Evolutionary conservation across 35 echinoderm and acorn worm genomes (phyloP).

Genomic region (Antedon bifida): DNA sequence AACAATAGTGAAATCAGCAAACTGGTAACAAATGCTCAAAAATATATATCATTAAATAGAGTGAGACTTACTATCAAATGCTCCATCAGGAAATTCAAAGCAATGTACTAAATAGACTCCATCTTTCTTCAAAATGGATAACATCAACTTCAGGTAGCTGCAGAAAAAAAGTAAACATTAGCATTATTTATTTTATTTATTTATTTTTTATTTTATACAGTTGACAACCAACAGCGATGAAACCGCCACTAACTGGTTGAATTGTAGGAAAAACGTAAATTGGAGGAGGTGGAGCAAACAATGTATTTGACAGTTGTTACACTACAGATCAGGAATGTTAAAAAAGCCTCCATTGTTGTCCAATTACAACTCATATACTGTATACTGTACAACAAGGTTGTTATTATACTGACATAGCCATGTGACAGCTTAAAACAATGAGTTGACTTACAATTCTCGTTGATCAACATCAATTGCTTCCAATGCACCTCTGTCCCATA

Average conservation of each 20-base stretch:
- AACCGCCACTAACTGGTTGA: too few relatives aligned
- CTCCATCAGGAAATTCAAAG: neutral
- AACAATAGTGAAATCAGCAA: too few relatives aligned
- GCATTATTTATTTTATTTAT: neutral
- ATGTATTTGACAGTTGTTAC: too few relatives aligned
- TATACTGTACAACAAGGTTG: too few relatives aligned
- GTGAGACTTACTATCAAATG: neutral
- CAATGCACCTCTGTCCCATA: neutral
- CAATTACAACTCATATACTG: too few relatives aligned
- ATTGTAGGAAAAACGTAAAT: too few relatives aligned
- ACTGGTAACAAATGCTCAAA: too few relatives aligned
- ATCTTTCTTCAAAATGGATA: neutral
- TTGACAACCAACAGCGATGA: neutral
- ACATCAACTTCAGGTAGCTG: neutral
- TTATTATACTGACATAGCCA: neutral
- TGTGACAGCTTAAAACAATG: neutral
- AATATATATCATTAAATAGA: too few relatives aligned
- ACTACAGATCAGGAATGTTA: too few relatives aligned
- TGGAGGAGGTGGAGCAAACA: too few relatives aligned
- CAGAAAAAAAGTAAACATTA: neutral
- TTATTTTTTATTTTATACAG: neutral
- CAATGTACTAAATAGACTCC: neutral
- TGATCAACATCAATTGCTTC: neutral
- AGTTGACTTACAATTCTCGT: neutral
- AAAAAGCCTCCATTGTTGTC: too few relatives aligned